Base-by-base conservation (phyloP, 2,888 invertebrate species). In the Acrobeloides nanus region DNA sequence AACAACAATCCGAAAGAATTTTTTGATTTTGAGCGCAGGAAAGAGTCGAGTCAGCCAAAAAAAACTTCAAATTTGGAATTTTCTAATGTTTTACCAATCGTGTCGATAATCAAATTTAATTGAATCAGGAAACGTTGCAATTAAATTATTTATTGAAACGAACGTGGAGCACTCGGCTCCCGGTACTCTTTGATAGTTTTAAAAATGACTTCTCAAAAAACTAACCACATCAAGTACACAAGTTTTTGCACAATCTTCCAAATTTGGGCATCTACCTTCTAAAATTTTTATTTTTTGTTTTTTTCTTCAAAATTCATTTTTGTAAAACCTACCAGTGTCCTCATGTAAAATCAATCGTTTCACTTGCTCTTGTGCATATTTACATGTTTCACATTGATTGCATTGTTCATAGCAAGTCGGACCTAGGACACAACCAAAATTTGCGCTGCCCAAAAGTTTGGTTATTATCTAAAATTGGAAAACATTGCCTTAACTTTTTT, bases 321-420 rank as follows among this genome's bases (percentile, higher is more conserved):
- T 5, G 7, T 47, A 12, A 24, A 15, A 51, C 50, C 12, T 50
- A 51, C 51, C 34, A 24, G 53, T 53, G 23, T 43, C 15, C 20
- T 53, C 54, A 3, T 34, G 48, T 5, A 53, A 33, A 26, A 53
- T 26, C 38, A 55, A 33, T 7, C 34, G 32, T 39, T 55, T 55
- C 33, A 55, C 42, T 38, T 55, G 55, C 7, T 53, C 46, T 29
- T 55, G 55, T 1, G 55, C 55, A 31, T 55, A 55, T 25, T 44
- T 46, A 37, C 55, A 55, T n/a, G 49, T 38, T 12, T 52, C 46
- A 32, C 55, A 55, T 26, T 53, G 29, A 17, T 27, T 31, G 31
- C 55, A 55, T 18, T 26, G 34, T 17, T 59, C 50, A 38, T 58
- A 55, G 31, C 55, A 55, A 18, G 45, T 35, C 7, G 57, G 58